These are phyloP conservation scores for Zaprionus kolodkinae DNA, from an alignment of 1,140 invertebrate genomes.

Conservation along the genomic window DNA sequence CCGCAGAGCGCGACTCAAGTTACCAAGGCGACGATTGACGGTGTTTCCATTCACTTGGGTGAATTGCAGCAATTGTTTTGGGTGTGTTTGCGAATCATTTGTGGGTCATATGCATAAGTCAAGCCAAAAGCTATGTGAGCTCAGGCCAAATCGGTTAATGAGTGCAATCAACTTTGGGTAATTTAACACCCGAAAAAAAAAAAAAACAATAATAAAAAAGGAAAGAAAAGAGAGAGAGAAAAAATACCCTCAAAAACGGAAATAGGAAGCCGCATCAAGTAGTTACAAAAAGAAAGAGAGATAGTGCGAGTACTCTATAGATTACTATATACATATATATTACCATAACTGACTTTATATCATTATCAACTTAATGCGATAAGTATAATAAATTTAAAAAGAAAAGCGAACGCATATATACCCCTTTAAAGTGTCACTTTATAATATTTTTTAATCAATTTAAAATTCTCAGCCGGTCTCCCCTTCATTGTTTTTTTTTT, in stretches of 20 bases:
- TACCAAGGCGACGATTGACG: slow-evolving; percentile 43
- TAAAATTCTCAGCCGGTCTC: not conserved
- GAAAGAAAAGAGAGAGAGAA: not conserved
- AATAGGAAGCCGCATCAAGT: slow-evolving; percentile 63
- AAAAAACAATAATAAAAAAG: not conserved
- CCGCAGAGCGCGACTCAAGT: slow-evolving; percentile 54
- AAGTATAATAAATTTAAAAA: not conserved
- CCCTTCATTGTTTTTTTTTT: too few species aligned
- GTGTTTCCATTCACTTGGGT: slow-evolving; percentile 52
- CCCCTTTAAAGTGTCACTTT: slow-evolving; percentile 2
- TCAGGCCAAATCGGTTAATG: slow-evolving; percentile 59
- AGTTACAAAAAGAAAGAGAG: not conserved
- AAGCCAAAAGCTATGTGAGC: slow-evolving; percentile 33
- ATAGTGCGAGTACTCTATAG: too few species aligned
- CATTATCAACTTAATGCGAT: not conserved
- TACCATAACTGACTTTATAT: too few species aligned
- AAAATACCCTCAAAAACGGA: slow-evolving; percentile 50
- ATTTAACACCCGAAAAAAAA: slow-evolving; percentile 61
- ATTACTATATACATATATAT: too few species aligned
- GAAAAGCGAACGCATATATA: too few species aligned
- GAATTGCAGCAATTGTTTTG: not conserved
- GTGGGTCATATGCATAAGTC: slow-evolving; percentile 68
- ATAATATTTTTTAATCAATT: not conserved
- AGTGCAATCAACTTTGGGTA: slow-evolving; percentile 60
- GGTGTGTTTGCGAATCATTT: slow-evolving; percentile 65